Conservation (phyloP, 2,797 vertebrate genomes). For the Somateria mollissima region DNA sequence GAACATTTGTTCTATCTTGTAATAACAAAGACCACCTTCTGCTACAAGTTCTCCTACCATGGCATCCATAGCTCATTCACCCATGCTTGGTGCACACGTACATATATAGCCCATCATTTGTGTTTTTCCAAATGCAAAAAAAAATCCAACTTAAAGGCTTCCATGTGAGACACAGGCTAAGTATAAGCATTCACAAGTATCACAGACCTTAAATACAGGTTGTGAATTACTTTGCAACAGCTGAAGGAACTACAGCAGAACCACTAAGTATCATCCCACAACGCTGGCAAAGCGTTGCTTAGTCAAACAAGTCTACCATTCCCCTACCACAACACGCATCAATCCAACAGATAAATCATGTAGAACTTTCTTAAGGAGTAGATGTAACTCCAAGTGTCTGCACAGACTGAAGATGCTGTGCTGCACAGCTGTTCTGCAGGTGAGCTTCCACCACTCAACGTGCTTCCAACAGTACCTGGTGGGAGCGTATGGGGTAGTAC, state of each 20-base stretch:
- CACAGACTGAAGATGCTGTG: background rate
- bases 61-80: background rate
- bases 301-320: background rate
- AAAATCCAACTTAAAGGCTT: background rate
- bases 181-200: background rate
- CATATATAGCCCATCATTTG: background rate
- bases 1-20: background rate
- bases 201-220: background rate
- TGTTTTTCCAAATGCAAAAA: background rate
- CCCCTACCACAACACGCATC: rapidly evolving
- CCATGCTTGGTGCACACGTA: rapidly evolving
- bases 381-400: background rate
- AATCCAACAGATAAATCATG: background rate
- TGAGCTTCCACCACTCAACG: background rate
- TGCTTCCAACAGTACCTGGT: background rate
- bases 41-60: background rate
- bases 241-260: background rate
- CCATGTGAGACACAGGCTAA: background rate
- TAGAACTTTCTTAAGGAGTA: background rate
- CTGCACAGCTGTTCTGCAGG: background rate
- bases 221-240: background rate
- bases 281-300: background rate
- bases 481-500: background rate
- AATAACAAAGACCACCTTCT: background rate
- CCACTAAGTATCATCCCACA: too few relatives aligned